Base-by-base conservation (phyloP, 2,888 invertebrate species). In the Epirrita christyi region DNA sequence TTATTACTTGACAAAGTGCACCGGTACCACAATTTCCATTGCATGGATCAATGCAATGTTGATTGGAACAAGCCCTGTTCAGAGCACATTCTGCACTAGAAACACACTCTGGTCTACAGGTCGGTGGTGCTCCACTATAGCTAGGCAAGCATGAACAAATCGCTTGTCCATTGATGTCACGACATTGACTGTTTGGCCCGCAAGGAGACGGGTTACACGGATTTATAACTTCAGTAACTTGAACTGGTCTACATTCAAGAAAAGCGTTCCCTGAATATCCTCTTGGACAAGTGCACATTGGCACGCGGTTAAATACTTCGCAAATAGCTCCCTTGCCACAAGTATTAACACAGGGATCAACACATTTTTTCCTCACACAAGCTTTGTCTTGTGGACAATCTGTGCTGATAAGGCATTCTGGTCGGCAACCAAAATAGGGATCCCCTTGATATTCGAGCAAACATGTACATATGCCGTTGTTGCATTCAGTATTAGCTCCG, bases 251-350 rank as follows among this genome's bases (percentile, higher is more conserved):
- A 70, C 95, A 95, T 71, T 93, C 93, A 5, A 94, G 82, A 73
- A 96, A 96, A 28, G 96, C 95, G 81, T 96, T 95, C 72, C 96
- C 96, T 59, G 93, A 86, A 78, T 93, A 94, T 55, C 94, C 94
- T 60, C 79, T 80, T 28, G 92, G 92, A 78, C 95, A 95, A 55
- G 87, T 91, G 69, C 94, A 94, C 83, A 93, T 92, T 0, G 94
- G 93, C 41, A 93, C 82, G 71, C 94, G 94, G 71, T 94, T 93
- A 49, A 95, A 93, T 1, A 96, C 95, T 54, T 93, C 93, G 73
- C 97, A 97, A 44, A 94, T 80, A 3, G 97, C 96, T 71, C 94
- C 94, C 61, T 87, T 85, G 0, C 96, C 97, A 77, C 97, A 97
- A 27, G 95, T 95, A 68, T 95, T 95, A 8, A 94, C 88, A 73